A percentile compares a stretch with the other conserved stretches of the same genome.
These are phyloP conservation scores for Margaritifera margaritifera DNA, from an alignment of 2,888 invertebrate genomes.

Conservation along the genomic window DNA sequence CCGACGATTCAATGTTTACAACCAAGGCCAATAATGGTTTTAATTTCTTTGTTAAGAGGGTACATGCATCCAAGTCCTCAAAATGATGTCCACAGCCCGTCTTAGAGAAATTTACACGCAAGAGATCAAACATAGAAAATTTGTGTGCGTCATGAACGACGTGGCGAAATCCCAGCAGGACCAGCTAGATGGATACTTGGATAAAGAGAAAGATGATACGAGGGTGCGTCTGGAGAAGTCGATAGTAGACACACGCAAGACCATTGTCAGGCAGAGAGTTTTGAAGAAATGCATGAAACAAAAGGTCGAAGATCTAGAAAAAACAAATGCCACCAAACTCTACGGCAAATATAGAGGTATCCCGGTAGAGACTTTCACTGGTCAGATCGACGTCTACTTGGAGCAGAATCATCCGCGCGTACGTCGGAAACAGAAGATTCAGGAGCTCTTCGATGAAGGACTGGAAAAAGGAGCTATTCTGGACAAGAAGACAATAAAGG, in stretches of 20 bases:
- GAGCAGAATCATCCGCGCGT: slow-evolving; percentile 41
- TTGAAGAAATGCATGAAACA: slow-evolving; percentile 46
- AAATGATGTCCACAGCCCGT: slow-evolving; percentile 34
- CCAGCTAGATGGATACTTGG: slow-evolving; percentile 31
- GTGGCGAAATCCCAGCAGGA: slow-evolving; percentile 37
- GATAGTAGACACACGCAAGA: slow-evolving; percentile 31
- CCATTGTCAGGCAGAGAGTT: slow-evolving; percentile 40
- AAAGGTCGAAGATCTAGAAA: slow-evolving; percentile 32
- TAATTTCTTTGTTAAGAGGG: too few relatives aligned
- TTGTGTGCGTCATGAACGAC: slow-evolving; percentile 47
- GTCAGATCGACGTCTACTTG: slow-evolving; percentile 37
- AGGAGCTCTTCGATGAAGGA: slow-evolving; percentile 33
- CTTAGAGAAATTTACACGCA: slow-evolving; percentile 29
- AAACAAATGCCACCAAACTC: slow-evolving; percentile 15
- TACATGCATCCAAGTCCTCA: too few relatives aligned
- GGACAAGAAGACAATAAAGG: slow-evolving; percentile 21
- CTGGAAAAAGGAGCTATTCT: slow-evolving; percentile 36
- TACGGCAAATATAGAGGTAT: slow-evolving; percentile 44
- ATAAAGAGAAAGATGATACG: slow-evolving; percentile 39
- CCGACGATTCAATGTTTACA: too few relatives aligned
- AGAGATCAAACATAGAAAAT: slow-evolving; percentile 44
- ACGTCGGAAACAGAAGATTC: slow-evolving; percentile 36
- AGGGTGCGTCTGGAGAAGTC: slow-evolving; percentile 34
- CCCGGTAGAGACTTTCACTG: slow-evolving; percentile 36
- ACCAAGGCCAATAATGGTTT: too few relatives aligned